Conservation (phyloP, 2,888 invertebrate genomes). For the Crossocerus cetratus region DNA sequence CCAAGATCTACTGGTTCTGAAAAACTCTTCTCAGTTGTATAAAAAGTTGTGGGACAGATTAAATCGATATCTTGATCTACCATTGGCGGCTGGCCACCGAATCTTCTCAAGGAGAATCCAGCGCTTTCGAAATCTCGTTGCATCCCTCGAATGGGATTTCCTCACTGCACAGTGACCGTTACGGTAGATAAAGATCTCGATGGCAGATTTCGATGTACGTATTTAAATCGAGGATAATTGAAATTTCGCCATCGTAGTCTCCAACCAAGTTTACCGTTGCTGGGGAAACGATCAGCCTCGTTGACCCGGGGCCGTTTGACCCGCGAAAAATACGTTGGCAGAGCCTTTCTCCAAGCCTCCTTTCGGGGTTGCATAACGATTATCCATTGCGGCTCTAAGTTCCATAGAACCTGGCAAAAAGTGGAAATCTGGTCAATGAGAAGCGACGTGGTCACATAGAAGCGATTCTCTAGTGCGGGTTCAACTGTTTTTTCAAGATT, state of each 20-base stretch:
- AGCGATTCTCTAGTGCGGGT: no score
- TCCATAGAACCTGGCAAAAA: no score
- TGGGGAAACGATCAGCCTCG: constrained; percentile 16
- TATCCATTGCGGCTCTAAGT: neutral
- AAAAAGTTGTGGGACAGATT: constrained; percentile 47
- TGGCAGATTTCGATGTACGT: constrained; percentile 28
- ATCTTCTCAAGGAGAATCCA: constrained; percentile 29
- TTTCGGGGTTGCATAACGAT: neutral
- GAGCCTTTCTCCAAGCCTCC: neutral
- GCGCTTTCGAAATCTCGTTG: constrained; percentile 31
- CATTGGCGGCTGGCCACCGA: constrained; percentile 48
- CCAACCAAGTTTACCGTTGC: constrained; percentile 2
- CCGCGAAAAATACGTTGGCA: neutral
- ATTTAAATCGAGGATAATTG: constrained; percentile 48
- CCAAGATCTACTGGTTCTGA: constrained; percentile 52
- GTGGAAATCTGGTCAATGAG: no score
- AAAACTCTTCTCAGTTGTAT: constrained; percentile 35
- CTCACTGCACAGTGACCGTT: constrained; percentile 40
- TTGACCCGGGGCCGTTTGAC: constrained; percentile 29
- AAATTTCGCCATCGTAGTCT: constrained; percentile 20
- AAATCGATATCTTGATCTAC: constrained; percentile 61
- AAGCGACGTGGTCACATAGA: no score
- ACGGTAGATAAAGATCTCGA: constrained; percentile 41
- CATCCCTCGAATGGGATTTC: constrained; percentile 36
- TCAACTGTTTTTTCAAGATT: no score